Evolutionary conservation across 30 jellyfish, hydroid and myxozoan species (phyloP).

Genomic region (Calvadosia cruxmelitensis): DNA sequence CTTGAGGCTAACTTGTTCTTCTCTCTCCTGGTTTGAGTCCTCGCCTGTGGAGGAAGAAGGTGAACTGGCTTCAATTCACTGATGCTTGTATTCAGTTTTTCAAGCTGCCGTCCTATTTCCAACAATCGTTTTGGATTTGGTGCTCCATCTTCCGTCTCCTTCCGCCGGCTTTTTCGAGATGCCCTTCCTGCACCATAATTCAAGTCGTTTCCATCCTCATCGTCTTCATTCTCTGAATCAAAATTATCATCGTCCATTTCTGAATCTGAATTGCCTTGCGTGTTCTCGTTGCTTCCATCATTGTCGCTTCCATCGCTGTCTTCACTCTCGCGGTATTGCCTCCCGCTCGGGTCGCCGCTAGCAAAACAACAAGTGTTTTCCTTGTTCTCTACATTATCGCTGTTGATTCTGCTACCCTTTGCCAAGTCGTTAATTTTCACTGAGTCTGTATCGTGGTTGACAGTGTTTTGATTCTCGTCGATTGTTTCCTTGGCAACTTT

Average conservation of each 20-base stretch:
- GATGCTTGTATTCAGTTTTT: conserved; percentile 41
- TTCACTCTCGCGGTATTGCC: not conserved
- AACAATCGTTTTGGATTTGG: conserved; percentile 51
- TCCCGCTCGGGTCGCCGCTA: not conserved
- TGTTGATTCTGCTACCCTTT: no score
- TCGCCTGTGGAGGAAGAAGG: conserved; percentile 35
- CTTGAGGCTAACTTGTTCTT: conserved; percentile 78
- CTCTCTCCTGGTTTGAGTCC: conserved; percentile 56
- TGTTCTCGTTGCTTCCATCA: not conserved
- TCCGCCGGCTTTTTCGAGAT: conserved; percentile 39
- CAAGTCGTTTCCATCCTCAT: conserved; percentile 37
- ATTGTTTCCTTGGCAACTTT: not conserved
- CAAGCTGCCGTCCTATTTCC: conserved; percentile 67
- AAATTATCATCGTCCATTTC: conserved; percentile 22
- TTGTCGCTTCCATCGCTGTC: not conserved
- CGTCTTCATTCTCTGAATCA: conserved; percentile 26
- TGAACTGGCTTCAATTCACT: conserved; percentile 45
- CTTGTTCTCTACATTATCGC: not conserved
- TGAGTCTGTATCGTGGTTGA: not conserved
- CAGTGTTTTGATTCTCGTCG: not conserved
- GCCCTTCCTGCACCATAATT: conserved; percentile 8
- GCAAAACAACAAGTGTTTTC: not conserved
- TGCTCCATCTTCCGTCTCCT: conserved; percentile 80
- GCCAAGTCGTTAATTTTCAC: not conserved
- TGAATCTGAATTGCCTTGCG: conserved; percentile 17